Conservation (phyloP, 37 sponge, comb jelly and placozoan species). For the Cladorhizidae sp. region DNA sequence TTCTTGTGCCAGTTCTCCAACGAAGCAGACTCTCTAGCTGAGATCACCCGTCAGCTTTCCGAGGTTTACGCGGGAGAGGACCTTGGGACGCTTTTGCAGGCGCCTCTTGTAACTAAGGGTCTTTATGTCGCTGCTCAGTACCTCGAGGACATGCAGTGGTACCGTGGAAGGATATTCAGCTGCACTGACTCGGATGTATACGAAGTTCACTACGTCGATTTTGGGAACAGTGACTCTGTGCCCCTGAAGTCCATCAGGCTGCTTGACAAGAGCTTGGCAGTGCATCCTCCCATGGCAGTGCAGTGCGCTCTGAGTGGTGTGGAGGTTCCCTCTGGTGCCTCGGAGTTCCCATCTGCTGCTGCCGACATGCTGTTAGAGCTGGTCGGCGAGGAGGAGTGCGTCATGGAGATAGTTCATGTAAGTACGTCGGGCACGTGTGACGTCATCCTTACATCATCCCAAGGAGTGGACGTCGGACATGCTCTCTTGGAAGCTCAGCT, state of each 20-base stretch:
- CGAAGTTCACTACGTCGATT: slow-evolving; percentile 72
- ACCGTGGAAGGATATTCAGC: slow-evolving; percentile 34
- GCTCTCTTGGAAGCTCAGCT: slow-evolving; percentile 25
- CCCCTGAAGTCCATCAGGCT: slow-evolving; percentile 15
- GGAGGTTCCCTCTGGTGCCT: neutral
- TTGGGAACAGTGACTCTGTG: slow-evolving; percentile 66
- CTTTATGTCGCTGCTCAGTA: slow-evolving; percentile 47
- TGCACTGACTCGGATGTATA: neutral
- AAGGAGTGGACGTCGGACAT: slow-evolving; percentile 22
- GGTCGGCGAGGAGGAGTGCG: slow-evolving; percentile 13
- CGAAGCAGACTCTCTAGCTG: neutral
- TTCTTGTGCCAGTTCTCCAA: slow-evolving; percentile 42
- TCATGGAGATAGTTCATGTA: slow-evolving; percentile 14
- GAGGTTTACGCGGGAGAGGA: neutral
- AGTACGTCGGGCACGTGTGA: slow-evolving; percentile 19
- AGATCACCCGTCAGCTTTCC: slow-evolving; percentile 6
- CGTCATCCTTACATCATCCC: slow-evolving; percentile 23
- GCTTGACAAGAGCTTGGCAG: slow-evolving; percentile 4
- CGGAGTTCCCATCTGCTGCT: neutral
- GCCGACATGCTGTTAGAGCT: slow-evolving; percentile 23
- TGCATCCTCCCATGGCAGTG: slow-evolving; percentile 43
- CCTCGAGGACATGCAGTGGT: slow-evolving; percentile 58
- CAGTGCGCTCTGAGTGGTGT: slow-evolving; percentile 62
- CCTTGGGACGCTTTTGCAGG: too few relatives aligned
- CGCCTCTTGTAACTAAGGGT: slow-evolving; percentile 17